A percentile compares a stretch with the other conserved stretches of the same genome.
Evolutionary conservation across 2,888 invertebrate species (phyloP).

Genomic region (Cryptus viduatorius): DNA sequence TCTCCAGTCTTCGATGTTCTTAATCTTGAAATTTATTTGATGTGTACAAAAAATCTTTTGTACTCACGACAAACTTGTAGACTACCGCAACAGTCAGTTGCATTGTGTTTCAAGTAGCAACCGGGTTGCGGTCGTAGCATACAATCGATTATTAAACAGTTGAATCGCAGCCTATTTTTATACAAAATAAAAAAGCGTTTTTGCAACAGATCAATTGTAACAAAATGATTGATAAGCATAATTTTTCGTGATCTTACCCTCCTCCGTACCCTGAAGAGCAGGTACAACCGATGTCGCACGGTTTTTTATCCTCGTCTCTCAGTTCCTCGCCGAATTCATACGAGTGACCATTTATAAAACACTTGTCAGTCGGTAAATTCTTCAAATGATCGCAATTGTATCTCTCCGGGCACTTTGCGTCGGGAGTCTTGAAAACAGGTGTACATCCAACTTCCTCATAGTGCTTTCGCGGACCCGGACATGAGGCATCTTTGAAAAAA

Average conservation of each 20-base stretch:
- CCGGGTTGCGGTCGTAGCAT: conserved; percentile 11
- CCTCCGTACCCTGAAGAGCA: conserved; percentile 59
- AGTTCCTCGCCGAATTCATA: conserved; percentile 75
- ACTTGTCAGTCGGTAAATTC: conserved; percentile 72
- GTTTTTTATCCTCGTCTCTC: conserved; percentile 71
- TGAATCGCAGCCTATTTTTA: conserved; percentile 71
- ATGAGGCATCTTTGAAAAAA: conserved; percentile 43
- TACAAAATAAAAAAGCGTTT: background rate
- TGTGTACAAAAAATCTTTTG: conserved; percentile 14
- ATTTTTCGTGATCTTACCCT: conserved; percentile 66
- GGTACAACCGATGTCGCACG: conserved; percentile 76
- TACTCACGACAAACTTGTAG: conserved; percentile 77
- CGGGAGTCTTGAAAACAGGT: conserved; percentile 73
- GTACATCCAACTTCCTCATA: conserved; percentile 76
- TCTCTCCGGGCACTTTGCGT: conserved; percentile 74
- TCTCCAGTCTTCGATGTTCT: background rate
- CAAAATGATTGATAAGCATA: background rate
- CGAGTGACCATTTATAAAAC: conserved; percentile 74
- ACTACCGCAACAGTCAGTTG: conserved; percentile 70
- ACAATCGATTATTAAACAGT: conserved; percentile 75
- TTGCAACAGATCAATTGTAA: background rate
- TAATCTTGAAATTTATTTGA: background rate
- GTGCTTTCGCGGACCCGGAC: conserved; percentile 75
- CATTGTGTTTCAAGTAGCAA: conserved; percentile 69
- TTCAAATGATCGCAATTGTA: conserved; percentile 78